Evolutionary conservation across 2,797 vertebrate genomes (phyloP).

Genomic region (Paratrypauchen microcephalus): DNA sequence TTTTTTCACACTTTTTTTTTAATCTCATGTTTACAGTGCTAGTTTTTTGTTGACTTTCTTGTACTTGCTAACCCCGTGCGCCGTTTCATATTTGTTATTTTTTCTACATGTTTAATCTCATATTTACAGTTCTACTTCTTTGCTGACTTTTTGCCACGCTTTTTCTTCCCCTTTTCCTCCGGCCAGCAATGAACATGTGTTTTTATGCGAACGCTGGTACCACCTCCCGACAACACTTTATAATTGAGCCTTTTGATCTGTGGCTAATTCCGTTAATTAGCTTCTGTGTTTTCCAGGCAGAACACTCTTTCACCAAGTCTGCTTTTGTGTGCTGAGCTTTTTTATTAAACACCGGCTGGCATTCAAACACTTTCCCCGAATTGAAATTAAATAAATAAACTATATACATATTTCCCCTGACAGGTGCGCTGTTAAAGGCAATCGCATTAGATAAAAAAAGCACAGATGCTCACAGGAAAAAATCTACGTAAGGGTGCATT

Average conservation of each 20-base stretch:
- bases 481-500: too few species aligned
- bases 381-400: slow-evolving; percentile 10
- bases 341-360: slow-evolving; percentile 54
- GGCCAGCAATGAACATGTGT: slow-evolving; percentile 47
- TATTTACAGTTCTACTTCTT: background rate
- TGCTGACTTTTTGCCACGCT: slow-evolving; percentile 15
- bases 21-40: background rate
- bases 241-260: slow-evolving; percentile 79
- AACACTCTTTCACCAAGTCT: slow-evolving; percentile 19
- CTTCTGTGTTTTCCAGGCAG: slow-evolving; percentile 59
- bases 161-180: background rate
- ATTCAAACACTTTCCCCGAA: slow-evolving; percentile 48
- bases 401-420: slow-evolving; percentile 41
- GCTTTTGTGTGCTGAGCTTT: slow-evolving; percentile 24
- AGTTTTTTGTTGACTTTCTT: background rate
- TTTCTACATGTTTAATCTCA: background rate
- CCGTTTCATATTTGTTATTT: too few species aligned
- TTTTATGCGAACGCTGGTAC: slow-evolving; percentile 66
- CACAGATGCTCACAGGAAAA: slow-evolving; percentile 42
- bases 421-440: slow-evolving; percentile 71
- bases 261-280: slow-evolving; percentile 77
- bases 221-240: slow-evolving; percentile 57
- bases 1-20: background rate
- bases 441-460: slow-evolving; percentile 50
- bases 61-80: too few species aligned